Base-by-base conservation (phyloP, 92 coral and sea anemone genomes). In the Blastomussa wellsi region DNA sequence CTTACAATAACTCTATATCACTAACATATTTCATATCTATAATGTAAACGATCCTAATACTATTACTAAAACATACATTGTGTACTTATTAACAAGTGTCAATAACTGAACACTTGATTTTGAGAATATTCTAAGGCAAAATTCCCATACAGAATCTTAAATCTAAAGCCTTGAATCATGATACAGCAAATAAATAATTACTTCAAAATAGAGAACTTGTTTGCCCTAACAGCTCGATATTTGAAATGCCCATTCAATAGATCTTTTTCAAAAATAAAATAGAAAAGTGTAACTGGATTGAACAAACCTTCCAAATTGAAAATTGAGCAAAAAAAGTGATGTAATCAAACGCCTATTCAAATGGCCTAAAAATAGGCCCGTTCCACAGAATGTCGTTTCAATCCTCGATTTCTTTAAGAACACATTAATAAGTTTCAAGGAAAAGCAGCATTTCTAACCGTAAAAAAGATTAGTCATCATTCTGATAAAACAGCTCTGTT, bases 131-230 rank as follows among this genome's bases (percentile, higher is more conserved):
- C 68, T 24, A 62, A 52, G 64, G 22, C 48, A 22, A 49, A 37
- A 70, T 26, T 82, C 52, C 12, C 39, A n/a, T 1, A 31, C 5
- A 9, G 84, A 68, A 80, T 47, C 74, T 48, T 33, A 31, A 37
- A 60, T 79, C 33, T 42, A 15, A 68, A 29, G 20, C 70, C 70
- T 71, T 37, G 71, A 52, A 57, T 55, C 86, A 69, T 35, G 52
- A 51, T 36, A 71, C 55, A 51, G 55, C 48, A 36, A 71, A 82
- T 82, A 72, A 82, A 82, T 82, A 82, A 72, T 71, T 71, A 70
- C 77, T 71, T 32, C 52, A 79, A 82, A 82, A 82, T 82, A 82
- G 44, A 65, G 35, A 65, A 65, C 70, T 26, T 65, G 47, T 71
- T 37, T 37, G 26, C 53, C 22, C 12, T 67, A 11, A 67, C 19